Percentiles rank a stretch among this genome's conserved stretches.
phyloP scores from a whole-genome alignment of 2,113 vertebrate species.

The Clarias batrachus region DNA sequence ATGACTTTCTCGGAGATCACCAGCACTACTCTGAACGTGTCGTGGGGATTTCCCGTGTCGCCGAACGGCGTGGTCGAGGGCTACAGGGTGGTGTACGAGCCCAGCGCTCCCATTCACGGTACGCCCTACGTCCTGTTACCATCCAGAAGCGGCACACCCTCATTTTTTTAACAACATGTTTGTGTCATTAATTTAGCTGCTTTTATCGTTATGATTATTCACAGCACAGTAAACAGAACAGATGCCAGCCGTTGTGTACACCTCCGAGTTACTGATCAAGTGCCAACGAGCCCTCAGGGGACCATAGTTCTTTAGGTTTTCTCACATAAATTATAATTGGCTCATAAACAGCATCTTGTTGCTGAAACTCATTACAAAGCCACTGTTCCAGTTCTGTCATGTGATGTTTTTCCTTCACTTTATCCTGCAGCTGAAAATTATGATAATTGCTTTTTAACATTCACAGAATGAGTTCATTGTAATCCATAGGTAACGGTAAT shows the following conservation, averaged over 20 bases:
- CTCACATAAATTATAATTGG: not conserved
- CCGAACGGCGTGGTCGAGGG: conserved; percentile 91
- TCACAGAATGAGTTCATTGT: conserved; percentile 19
- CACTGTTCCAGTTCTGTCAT: conserved; percentile 7
- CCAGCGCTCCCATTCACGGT: conserved; percentile 87
- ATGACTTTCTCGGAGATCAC: conserved; percentile 91
- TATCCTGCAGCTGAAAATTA: conserved; percentile 39
- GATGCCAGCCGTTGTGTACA: conserved; percentile 6
- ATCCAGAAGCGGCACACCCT: not conserved
- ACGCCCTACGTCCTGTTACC: not conserved
- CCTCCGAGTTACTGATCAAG: conserved; percentile 26
- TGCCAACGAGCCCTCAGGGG: conserved; percentile 14
- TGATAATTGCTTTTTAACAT: conserved; percentile 35
- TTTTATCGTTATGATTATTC: not conserved
- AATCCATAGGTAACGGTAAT: conserved; percentile 27
- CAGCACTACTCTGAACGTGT: conserved; percentile 85
- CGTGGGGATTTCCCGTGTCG: conserved; percentile 84
- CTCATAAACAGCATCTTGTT: conserved; percentile 15
- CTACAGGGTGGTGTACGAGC: conserved; percentile 90
- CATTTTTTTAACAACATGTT: not conserved
- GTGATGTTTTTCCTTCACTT: conserved; percentile 21
- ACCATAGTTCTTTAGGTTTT: conserved; percentile 12
- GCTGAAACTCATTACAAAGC: conserved; percentile 14
- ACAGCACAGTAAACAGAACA: not conserved
- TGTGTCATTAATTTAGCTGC: not conserved